Base-by-base conservation (phyloP, 1,140 invertebrate genomes). In the Drosophila albomicans region DNA sequence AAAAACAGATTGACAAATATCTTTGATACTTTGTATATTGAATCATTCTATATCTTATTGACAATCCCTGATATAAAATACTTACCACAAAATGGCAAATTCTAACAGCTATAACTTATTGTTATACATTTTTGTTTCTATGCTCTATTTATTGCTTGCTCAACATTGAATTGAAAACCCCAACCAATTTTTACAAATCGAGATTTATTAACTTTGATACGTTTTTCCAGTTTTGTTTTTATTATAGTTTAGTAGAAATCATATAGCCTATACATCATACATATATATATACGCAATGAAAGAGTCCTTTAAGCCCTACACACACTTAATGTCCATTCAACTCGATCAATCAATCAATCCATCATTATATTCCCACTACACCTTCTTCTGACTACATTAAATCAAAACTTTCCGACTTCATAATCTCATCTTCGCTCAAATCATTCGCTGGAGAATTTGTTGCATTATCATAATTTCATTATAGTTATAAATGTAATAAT, bases 401-500 rank as follows among this genome's bases (percentile, higher is more conserved):
- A 43, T 11, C 61, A 35, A 49, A 48, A 25, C 43, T 67, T 67
- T 51, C 35, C 30, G 48, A 51, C 38, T 52, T 57, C 59, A 57
- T 66, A 54, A 25, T 25, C 20, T 32, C 30, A 8, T n/a, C 7
- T 25, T 63, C 20, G 16, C 32, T 52, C n/a, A 3, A 16, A 43
- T 76, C 30, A 70, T 69, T 57, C 35, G 71, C 48, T 72, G 63
- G 64, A 63, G 63, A 68, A 63, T 49, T 51, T 59, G 13, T 65
- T 45, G 45, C 8, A 20, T 51, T 78, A 63, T 62, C 62, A 65
- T 65, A 70, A 75, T 70, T 78, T 69, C 52, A 62, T 32, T 43
- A 75, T 70, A 78, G 66, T 78, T 70, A 78, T 71, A 71, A 79
- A 79, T 79, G 76, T 75, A 78, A 70, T 75, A 78, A 69, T 73